Evolutionary conservation across 1,140 invertebrate genomes (phyloP).

Genomic region (Stegodyphus dumicola): DNA sequence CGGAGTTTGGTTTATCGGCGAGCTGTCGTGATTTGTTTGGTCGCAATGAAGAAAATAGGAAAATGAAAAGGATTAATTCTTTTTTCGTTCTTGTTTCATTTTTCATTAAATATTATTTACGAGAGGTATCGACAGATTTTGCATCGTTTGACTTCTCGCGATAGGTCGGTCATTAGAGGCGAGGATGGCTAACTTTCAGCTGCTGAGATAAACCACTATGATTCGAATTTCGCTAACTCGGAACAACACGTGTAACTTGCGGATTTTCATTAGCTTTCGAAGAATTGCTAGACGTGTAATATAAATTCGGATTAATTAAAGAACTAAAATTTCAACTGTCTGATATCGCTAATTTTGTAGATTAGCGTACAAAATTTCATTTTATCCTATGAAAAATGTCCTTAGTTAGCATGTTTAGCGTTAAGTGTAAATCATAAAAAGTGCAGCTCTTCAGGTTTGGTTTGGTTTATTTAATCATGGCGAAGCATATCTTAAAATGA

Average conservation of each 20-base stretch:
- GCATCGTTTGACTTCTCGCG: neutral
- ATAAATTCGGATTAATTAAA: too few species aligned
- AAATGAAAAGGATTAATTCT: neutral
- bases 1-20: constrained; percentile 39
- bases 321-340: too few species aligned
- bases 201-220: neutral
- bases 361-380: too few species aligned
- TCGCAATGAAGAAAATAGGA: constrained; percentile 6
- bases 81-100: constrained; percentile 7
- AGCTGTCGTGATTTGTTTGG: constrained; percentile 26
- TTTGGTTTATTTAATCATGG: too few species aligned
- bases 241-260: neutral
- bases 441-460: too few species aligned
- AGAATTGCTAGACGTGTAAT: too few species aligned
- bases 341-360: too few species aligned
- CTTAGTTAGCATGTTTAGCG: too few species aligned
- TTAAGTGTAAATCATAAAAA: too few species aligned
- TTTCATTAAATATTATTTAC: neutral
- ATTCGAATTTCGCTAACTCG: neutral
- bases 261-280: neutral
- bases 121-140: neutral
- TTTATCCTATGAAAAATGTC: too few species aligned
- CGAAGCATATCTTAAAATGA: too few species aligned
- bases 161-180: too few species aligned
- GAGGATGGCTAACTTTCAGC: neutral